Conservation (phyloP, 2,797 vertebrate genomes). For the Pterois miles region DNA sequence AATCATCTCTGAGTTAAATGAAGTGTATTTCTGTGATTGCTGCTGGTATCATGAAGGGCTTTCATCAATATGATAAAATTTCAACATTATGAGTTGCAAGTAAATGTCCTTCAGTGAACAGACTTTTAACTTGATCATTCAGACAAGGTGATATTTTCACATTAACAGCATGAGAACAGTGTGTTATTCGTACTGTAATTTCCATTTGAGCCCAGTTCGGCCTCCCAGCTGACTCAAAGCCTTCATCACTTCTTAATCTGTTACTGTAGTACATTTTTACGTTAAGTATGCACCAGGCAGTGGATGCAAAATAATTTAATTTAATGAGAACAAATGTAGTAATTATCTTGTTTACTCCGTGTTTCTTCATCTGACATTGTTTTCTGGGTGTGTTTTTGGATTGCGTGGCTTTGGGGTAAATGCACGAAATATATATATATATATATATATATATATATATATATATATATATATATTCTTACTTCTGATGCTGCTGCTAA, state of each 20-base stretch:
- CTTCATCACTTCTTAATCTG: constrained; percentile 35
- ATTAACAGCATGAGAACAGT: background rate
- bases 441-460: no score
- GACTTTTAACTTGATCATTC: constrained; percentile 4
- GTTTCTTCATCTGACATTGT: constrained; percentile 49
- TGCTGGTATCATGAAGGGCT: constrained; percentile 37
- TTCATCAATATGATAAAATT: constrained; percentile 21
- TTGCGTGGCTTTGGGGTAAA: constrained; percentile 52
- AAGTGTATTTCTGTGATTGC: constrained; percentile 23
- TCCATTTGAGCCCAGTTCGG: constrained; percentile 7
- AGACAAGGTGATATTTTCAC: constrained; percentile 21
- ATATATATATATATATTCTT: constrained; percentile 54
- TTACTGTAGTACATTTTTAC: constrained; percentile 28
- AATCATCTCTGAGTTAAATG: constrained; percentile 36
- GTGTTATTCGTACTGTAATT: constrained; percentile 20
- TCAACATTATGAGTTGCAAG: background rate
- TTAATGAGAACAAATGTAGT: constrained; percentile 58
- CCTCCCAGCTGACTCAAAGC: constrained; percentile 20
- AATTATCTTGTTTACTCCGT: constrained; percentile 63
- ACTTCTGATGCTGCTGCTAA: constrained; percentile 56
- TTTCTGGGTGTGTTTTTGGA: constrained; percentile 45
- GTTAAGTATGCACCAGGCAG: constrained; percentile 6
- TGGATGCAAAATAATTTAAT: constrained; percentile 38
- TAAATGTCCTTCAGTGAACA: constrained; percentile 1
- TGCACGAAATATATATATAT: constrained; percentile 54